Percentiles rank a stretch among this genome's conserved stretches.
These are phyloP conservation scores for Furnarius figulus DNA, from an alignment of 2,113 vertebrate genomes.

Conservation along the genomic window DNA sequence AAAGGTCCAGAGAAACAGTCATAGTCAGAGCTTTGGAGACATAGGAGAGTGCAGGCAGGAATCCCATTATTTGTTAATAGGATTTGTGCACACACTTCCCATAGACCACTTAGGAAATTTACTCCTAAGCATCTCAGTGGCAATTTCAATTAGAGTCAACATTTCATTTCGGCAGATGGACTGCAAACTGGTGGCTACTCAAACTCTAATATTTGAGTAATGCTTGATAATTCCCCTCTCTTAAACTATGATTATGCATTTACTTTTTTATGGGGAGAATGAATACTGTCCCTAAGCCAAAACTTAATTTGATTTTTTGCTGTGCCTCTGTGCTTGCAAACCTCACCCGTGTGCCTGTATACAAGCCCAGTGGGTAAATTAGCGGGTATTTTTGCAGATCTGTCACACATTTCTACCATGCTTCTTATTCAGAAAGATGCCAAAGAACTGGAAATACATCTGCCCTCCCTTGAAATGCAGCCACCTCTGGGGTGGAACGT, in stretches of 20 bases:
- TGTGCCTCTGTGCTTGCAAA: conserved; percentile 45
- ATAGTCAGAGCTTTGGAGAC: conserved; percentile 21
- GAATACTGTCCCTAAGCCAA: conserved; percentile 25
- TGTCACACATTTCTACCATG: conserved; percentile 43
- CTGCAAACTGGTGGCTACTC: conserved; percentile 52
- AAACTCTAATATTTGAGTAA: conserved; percentile 14
- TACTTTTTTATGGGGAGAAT: neutral
- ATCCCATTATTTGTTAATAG: conserved; percentile 63
- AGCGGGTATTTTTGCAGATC: conserved; percentile 9
- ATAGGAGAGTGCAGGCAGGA: neutral
- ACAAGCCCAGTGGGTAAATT: conserved; percentile 11
- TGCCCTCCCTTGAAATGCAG: neutral
- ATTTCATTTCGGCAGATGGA: conserved; percentile 54
- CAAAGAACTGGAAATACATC: conserved; percentile 35
- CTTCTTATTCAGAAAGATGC: conserved; percentile 32
- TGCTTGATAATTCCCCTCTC: neutral
- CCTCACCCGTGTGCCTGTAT: neutral
- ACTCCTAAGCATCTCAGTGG: conserved; percentile 21
- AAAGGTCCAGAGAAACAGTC: conserved; percentile 38
- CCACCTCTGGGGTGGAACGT: conserved; percentile 6
- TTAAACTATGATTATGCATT: conserved; percentile 38
- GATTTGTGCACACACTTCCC: conserved; percentile 46
- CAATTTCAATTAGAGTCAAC: conserved; percentile 55
- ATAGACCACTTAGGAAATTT: conserved; percentile 43
- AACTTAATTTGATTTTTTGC: conserved; percentile 54